These are phyloP conservation scores for Rhinoraja longicauda DNA, from an alignment of 2,797 vertebrate species.

Conservation along the genomic window DNA sequence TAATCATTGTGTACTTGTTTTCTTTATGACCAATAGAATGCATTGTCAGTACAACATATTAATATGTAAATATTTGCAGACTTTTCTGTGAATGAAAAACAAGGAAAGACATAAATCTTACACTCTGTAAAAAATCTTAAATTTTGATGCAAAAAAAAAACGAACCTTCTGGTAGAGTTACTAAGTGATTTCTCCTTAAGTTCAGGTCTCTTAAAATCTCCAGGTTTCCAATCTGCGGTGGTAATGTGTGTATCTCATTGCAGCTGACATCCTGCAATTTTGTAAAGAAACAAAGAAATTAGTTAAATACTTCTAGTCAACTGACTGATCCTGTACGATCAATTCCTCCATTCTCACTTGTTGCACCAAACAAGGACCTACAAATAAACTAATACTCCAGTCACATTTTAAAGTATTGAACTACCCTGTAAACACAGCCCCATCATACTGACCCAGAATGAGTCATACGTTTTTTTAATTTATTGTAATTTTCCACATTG, in stretches of 20 bases:
- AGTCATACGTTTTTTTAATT: neutral
- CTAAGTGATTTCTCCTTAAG: slow-evolving; percentile 86
- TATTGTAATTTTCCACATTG: neutral
- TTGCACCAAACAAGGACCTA: neutral
- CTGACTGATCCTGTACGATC: neutral
- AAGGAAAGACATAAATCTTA: neutral
- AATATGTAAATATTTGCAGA: neutral
- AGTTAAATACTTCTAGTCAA: slow-evolving; percentile 38
- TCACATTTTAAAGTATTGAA: neutral
- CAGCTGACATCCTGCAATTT: slow-evolving; percentile 85
- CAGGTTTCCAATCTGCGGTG: slow-evolving; percentile 79
- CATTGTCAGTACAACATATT: neutral
- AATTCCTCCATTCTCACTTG: neutral
- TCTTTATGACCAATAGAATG: neutral
- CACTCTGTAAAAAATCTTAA: neutral
- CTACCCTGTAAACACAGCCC: neutral
- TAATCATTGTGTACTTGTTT: neutral
- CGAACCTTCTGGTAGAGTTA: slow-evolving; percentile 74
- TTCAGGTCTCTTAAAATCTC: slow-evolving; percentile 84
- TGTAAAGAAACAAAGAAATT: slow-evolving; percentile 41
- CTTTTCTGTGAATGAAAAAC: neutral
- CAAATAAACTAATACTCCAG: neutral
- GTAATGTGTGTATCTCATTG: slow-evolving; percentile 90
- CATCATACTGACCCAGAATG: neutral
- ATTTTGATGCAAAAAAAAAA: neutral